Evolutionary conservation across 2,888 invertebrate genomes (phyloP).

Genomic region (Spicauda simplicius): DNA sequence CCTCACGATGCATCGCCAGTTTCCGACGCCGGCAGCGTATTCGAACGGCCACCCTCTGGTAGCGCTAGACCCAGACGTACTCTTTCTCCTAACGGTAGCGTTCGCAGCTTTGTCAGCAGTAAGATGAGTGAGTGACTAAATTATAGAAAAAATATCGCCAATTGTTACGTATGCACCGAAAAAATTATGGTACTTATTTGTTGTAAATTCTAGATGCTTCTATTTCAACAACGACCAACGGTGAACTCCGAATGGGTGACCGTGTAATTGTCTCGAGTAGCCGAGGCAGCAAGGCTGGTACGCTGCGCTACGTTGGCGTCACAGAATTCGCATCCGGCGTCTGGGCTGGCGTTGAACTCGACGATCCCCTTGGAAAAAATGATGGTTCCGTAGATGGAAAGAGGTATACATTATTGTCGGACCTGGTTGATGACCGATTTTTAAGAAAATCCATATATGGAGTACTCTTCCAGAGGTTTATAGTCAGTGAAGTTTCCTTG

Average conservation of each 20-base stretch:
- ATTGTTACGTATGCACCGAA: neutral
- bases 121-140: constrained; percentile 74
- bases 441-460: neutral
- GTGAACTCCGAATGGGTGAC: constrained; percentile 93
- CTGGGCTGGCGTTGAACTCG: constrained; percentile 98
- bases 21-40: constrained; percentile 78
- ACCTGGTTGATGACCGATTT: neutral
- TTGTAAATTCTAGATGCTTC: constrained; percentile 66
- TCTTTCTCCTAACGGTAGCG: constrained; percentile 78
- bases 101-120: constrained; percentile 80
- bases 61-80: constrained; percentile 72
- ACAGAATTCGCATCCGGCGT: constrained; percentile 97
- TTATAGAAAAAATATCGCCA: neutral
- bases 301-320: constrained; percentile 92
- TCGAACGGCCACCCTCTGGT: constrained; percentile 77
- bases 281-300: constrained; percentile 95
- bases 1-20: constrained; percentile 78
- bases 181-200: neutral
- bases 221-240: constrained; percentile 74
- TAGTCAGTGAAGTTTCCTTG: constrained; percentile 6
- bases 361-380: constrained; percentile 97
- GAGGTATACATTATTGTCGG: constrained; percentile 83
- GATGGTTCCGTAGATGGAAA: constrained; percentile 97
- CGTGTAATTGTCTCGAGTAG: constrained; percentile 95
- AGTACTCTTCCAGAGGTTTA: neutral